Evolutionary conservation across 2,797 vertebrate genomes (phyloP).

Genomic region (Micropoecilia bifurca): DNA sequence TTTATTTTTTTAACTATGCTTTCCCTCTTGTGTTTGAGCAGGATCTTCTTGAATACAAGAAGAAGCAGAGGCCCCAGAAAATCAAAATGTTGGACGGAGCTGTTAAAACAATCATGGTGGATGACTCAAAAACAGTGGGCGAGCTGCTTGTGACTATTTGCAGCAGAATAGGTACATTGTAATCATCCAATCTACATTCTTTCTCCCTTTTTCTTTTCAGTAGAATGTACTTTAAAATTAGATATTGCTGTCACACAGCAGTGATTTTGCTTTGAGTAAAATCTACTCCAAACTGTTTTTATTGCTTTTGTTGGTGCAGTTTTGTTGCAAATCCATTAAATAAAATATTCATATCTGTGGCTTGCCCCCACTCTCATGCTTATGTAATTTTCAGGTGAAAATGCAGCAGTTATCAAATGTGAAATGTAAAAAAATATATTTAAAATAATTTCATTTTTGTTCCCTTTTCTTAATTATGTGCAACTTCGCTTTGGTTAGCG

Average conservation of each 20-base stretch:
- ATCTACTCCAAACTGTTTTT: background rate
- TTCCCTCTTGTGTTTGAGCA: constrained; percentile 61
- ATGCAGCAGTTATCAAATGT: background rate
- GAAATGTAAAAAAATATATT: background rate
- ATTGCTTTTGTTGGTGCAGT: background rate
- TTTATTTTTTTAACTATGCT: background rate
- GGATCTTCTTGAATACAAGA: constrained; percentile 98
- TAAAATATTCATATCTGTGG: background rate
- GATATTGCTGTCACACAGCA: background rate
- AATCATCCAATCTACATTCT: background rate
- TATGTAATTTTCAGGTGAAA: background rate
- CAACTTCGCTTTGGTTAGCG: background rate
- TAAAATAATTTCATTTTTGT: background rate
- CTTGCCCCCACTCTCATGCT: background rate
- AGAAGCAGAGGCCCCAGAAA: constrained; percentile 98
- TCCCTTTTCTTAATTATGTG: background rate
- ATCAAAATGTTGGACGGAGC: constrained; percentile 98
- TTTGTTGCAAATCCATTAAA: background rate
- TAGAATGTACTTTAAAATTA: background rate
- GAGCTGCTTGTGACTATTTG: constrained; percentile 98
- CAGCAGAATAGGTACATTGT: constrained; percentile 93
- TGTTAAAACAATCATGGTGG: constrained; percentile 98
- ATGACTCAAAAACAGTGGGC: constrained; percentile 98
- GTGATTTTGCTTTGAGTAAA: background rate
- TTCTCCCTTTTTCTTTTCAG: background rate